Base-by-base conservation (phyloP, 2,888 invertebrate genomes). In the Antitype chi region DNA sequence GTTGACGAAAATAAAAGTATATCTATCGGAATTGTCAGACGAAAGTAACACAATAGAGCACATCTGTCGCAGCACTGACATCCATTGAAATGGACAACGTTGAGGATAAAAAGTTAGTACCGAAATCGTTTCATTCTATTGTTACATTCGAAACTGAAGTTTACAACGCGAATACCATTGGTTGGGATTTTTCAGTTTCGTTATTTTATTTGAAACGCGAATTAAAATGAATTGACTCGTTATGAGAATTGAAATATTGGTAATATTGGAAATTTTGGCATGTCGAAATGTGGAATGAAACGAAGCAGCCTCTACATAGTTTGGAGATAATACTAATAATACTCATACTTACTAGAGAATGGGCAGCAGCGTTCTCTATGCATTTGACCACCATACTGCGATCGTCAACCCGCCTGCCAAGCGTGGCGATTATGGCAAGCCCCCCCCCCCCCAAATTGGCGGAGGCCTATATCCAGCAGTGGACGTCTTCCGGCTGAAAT, bases 21-120 rank as follows among this genome's bases (percentile, higher is more conserved):
- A 52, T 79, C 25, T 53, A 80, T 84, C 17, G 38, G 62, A 59
- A 80, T 84, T 80, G 70, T 67, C 62, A 80, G 70, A 17, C 80
- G 25, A 74, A 74, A 76, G 70, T 64, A 59, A 76, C 74, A 76
- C 74, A 76, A 70, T 76, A 20, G 55, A 47, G 49, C 72, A 76
- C 86, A 85, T 76, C 84, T 85, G 86, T 86, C 63, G 80, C 70
- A 63, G 70, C 47, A 57, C 59, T 80, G 83, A 72, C 74, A 64
- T 67, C 62, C 72, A 84, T 74, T 84, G 64, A 7, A 86, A 75
- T 67, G 74, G 77, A 80, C 73, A 77, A 52, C 64, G 67, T 38
- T 38, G 57, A 62, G 62, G 75, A 86, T 84, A 84, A 84, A 84
- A 85, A 78, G 69, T 81, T 70, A 72, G 71, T 70, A 82, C 71